Percentiles rank a stretch among this genome's conserved stretches.
Evolutionary conservation across 2,797 vertebrate species (phyloP).

Genomic region (Setipinna tenuifilis): DNA sequence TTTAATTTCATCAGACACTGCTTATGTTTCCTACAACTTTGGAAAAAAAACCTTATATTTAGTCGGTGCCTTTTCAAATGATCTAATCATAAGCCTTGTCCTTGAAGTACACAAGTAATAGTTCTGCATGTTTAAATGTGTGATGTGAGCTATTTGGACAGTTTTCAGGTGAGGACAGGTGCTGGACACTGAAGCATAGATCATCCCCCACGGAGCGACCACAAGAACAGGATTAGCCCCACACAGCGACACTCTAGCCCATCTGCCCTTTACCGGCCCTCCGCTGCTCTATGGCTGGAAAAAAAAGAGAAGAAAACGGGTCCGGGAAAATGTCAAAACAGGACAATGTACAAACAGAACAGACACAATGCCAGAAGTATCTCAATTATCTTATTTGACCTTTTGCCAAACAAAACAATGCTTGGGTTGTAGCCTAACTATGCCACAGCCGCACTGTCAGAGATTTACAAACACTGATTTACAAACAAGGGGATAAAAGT

Average conservation of each 20-base stretch:
- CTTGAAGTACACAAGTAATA: neutral
- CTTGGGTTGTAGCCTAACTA: neutral
- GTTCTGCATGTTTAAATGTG: neutral
- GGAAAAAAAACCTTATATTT: too few species aligned
- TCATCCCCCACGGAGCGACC: neutral
- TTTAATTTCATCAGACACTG: too few species aligned
- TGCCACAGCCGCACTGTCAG: neutral
- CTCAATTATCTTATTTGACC: neutral
- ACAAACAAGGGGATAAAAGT: neutral
- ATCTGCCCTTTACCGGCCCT: neutral
- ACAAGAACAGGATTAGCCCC: conserved; percentile 4
- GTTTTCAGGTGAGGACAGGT: neutral
- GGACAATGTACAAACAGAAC: neutral
- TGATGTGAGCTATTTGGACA: neutral
- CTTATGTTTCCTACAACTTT: too few species aligned
- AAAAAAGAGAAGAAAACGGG: neutral
- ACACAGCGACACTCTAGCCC: neutral
- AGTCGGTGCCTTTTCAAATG: neutral
- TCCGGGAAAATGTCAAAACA: neutral
- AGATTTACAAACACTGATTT: neutral
- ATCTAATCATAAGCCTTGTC: neutral
- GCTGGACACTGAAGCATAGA: conserved; percentile 15
- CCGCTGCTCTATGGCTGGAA: neutral
- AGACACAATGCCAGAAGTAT: neutral
- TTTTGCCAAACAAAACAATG: neutral